A percentile compares a stretch with the other conserved stretches of the same genome.
Conservation (phyloP, 1,140 invertebrate genomes). For the Yoshiicerus persimilis region DNA sequence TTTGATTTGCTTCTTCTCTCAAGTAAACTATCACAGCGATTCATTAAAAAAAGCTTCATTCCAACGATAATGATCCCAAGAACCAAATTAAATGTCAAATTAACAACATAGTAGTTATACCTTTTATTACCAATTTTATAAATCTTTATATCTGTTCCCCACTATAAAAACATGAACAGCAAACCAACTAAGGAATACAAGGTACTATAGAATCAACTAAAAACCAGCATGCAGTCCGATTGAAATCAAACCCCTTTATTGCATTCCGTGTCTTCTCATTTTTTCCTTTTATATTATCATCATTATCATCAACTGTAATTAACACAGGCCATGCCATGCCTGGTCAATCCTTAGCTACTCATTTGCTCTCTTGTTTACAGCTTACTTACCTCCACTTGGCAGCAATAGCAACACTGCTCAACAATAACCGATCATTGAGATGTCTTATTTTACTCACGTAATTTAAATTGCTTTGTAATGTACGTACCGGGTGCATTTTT, state of each 20-base stretch:
- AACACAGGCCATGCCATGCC: slow-evolving; percentile 21
- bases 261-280: slow-evolving; percentile 15
- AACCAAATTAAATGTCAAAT: slow-evolving; percentile 15
- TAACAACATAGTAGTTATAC: slow-evolving; percentile 3
- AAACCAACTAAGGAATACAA: background rate
- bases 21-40: background rate
- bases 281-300: slow-evolving; percentile 20
- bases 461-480: background rate
- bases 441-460: background rate
- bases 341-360: background rate
- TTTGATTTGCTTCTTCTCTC: background rate
- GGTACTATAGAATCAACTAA: background rate
- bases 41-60: background rate
- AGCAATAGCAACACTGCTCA: background rate
- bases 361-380: background rate
- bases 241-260: slow-evolving; percentile 13
- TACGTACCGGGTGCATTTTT: background rate
- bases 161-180: background rate
- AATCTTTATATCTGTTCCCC: background rate
- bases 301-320: slow-evolving; percentile 32
- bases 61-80: background rate
- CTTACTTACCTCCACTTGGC: background rate
- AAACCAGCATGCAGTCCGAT: slow-evolving; percentile 21
- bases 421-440: background rate
- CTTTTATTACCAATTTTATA: background rate